Conservation (phyloP, 2,797 vertebrate species). For the Psittacula echo region DNA sequence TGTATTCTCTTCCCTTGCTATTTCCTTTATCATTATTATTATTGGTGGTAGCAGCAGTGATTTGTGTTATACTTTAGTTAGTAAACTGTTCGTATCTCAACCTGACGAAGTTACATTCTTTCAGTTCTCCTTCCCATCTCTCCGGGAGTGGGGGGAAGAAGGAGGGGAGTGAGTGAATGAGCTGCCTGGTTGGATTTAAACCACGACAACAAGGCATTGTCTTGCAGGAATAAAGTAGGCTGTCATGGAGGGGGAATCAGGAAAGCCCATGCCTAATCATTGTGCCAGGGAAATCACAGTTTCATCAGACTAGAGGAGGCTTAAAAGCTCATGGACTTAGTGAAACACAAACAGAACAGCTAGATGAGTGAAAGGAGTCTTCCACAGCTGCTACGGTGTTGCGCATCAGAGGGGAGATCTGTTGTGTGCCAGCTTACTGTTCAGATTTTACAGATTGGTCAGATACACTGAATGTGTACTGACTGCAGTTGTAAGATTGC, state of each 20-base stretch:
- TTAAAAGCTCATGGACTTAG: not conserved
- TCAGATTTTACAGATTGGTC: not conserved
- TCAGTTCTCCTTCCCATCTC: too few relatives aligned
- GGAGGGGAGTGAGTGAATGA: too few relatives aligned
- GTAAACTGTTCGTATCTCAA: too few relatives aligned
- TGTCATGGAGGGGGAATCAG: not conserved
- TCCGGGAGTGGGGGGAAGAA: too few relatives aligned
- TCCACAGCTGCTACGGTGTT: accelerated
- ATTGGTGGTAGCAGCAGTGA: too few relatives aligned
- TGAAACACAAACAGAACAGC: not conserved
- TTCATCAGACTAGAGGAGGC: not conserved
- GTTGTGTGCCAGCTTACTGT: not conserved
- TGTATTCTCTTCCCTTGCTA: too few relatives aligned
- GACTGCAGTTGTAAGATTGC: not conserved
- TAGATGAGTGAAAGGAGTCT: not conserved
- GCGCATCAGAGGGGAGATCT: not conserved
- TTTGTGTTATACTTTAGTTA: too few relatives aligned
- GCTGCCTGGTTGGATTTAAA: too few relatives aligned
- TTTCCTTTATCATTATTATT: too few relatives aligned
- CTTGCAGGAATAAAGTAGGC: not conserved
- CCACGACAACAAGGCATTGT: not conserved
- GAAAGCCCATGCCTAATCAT: not conserved
- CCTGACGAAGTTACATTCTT: too few relatives aligned
- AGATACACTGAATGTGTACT: not conserved
- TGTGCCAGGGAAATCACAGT: not conserved